A percentile compares a stretch with the other conserved stretches of the same genome.
These are phyloP conservation scores for Eupithecia inturbata DNA, from an alignment of 2,888 invertebrate genomes.

Conservation along the genomic window DNA sequence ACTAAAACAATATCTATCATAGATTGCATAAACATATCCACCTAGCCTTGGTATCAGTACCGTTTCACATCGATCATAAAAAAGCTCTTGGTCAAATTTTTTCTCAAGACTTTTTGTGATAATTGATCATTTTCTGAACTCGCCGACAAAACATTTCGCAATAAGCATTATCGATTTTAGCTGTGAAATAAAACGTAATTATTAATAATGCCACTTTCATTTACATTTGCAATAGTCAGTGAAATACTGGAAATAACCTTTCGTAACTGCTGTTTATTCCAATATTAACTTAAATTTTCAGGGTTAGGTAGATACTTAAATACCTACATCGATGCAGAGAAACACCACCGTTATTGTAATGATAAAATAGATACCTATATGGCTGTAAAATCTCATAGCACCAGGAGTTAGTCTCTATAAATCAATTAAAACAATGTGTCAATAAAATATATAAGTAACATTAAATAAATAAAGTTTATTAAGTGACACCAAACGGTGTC, in stretches of 20 bases:
- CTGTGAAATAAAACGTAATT: constrained; percentile 24
- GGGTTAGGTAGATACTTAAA: not conserved
- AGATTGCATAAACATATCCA: constrained; percentile 16
- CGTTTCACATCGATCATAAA: constrained; percentile 33
- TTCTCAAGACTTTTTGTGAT: constrained; percentile 16
- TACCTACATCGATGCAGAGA: not conserved
- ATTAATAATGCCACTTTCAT: constrained; percentile 23
- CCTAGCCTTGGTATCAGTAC: constrained; percentile 24
- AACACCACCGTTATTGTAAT: not conserved
- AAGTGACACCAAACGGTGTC: not conserved
- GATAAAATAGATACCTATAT: not conserved
- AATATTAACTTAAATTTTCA: not conserved
- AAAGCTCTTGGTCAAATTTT: constrained; percentile 35
- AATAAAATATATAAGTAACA: not conserved
- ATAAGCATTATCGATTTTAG: constrained; percentile 13
- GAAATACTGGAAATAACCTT: constrained; percentile 13
- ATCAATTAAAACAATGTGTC: not conserved
- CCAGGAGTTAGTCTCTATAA: not conserved
- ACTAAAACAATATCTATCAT: constrained; percentile 7
- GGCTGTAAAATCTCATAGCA: not conserved
- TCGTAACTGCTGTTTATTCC: constrained; percentile 7
- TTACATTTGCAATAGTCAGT: not conserved
- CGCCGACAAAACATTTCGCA: constrained; percentile 13
- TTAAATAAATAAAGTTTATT: not conserved
- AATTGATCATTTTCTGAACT: constrained; percentile 22